phyloP scores from a whole-genome alignment of 2,113 vertebrate species.

The Silurus glanis region DNA sequence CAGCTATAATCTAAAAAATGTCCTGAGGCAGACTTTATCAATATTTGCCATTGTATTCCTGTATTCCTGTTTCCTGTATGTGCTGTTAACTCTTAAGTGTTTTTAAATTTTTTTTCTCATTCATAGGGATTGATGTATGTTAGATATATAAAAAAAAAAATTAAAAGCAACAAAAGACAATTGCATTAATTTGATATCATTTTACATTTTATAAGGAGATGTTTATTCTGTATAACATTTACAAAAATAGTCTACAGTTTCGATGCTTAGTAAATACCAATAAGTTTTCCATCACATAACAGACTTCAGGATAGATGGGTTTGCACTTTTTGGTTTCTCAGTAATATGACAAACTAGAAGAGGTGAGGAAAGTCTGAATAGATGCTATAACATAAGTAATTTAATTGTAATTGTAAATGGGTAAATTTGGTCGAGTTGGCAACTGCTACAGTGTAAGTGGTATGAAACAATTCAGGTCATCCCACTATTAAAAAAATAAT shows the following conservation, averaged over 20 bases:
- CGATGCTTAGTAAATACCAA: too few relatives aligned
- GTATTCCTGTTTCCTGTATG: too few relatives aligned
- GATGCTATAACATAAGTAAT: not conserved
- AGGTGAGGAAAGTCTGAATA: not conserved
- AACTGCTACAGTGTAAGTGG: not conserved
- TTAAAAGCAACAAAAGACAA: not conserved
- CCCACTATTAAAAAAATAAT: not conserved
- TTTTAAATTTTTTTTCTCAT: not conserved
- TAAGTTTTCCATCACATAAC: too few relatives aligned
- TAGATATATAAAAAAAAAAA: not conserved
- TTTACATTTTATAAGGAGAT: not conserved
- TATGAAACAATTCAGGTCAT: not conserved
- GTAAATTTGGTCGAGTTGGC: not conserved
- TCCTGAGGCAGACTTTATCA: not conserved
- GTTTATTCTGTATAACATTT: too few relatives aligned
- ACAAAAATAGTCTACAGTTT: too few relatives aligned
- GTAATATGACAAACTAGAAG: not conserved
- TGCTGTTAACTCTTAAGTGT: not conserved
- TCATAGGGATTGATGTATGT: not conserved
- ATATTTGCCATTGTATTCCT: not conserved
- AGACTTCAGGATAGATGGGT: not conserved
- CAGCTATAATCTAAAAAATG: not conserved
- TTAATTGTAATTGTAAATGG: not conserved
- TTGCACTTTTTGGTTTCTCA: not conserved
- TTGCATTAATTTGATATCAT: not conserved